These are phyloP conservation scores for Lutraria lutraria DNA, from an alignment of 2,888 invertebrate genomes.

Conservation along the genomic window DNA sequence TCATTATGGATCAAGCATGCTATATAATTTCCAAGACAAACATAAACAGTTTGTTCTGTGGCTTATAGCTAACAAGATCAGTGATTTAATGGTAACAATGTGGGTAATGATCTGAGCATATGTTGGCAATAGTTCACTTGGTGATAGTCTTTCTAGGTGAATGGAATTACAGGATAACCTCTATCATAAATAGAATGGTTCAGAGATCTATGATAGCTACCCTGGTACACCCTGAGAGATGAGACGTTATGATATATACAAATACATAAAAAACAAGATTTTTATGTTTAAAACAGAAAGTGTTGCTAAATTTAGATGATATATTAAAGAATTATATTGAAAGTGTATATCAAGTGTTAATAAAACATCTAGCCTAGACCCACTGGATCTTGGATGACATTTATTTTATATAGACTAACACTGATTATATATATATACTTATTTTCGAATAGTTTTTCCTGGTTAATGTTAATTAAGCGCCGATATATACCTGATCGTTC, in stretches of 20 bases:
- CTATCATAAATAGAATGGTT: neutral
- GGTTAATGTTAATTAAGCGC: too few species aligned
- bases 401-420: too few species aligned
- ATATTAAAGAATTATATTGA: too few species aligned
- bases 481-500: too few species aligned
- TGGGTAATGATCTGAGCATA: neutral
- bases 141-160: neutral
- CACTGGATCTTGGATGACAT: too few species aligned
- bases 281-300: too few species aligned
- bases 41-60: neutral
- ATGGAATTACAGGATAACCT: neutral
- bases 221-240: neutral
- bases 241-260: neutral
- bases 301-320: too few species aligned
- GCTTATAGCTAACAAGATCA: neutral
- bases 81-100: constrained; percentile 11
- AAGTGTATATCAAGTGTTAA: too few species aligned
- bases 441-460: too few species aligned
- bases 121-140: constrained; percentile 5
- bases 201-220: neutral
- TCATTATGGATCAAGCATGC: neutral
- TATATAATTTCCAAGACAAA: neutral
- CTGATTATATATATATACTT: too few species aligned
- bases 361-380: too few species aligned
- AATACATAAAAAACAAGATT: neutral